Conservation (phyloP, 2,113 vertebrate species). For the Henicopernis longicauda region DNA sequence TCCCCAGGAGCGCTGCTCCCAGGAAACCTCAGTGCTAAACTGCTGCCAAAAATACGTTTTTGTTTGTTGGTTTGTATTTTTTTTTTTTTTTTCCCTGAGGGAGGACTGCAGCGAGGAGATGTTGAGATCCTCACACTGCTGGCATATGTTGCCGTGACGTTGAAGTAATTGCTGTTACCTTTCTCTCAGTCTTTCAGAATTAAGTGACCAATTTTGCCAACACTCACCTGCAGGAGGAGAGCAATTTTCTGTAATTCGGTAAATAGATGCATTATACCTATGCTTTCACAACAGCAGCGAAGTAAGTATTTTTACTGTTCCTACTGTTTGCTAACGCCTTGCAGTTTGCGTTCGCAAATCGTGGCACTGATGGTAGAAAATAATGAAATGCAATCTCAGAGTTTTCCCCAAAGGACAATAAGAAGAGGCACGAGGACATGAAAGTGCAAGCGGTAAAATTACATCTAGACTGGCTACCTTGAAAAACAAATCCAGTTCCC, state of each 20-base stretch:
- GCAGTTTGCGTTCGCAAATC: background rate
- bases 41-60: background rate
- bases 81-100: no score
- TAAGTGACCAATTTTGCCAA: conserved; percentile 20
- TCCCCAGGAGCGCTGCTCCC: background rate
- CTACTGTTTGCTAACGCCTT: background rate
- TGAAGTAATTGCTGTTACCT: background rate
- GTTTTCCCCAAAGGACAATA: background rate
- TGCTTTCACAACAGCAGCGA: fast-evolving
- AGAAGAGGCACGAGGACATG: background rate
- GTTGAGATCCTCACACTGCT: background rate
- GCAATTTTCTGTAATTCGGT: background rate
- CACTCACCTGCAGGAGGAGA: background rate
- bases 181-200: background rate
- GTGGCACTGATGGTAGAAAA: background rate
- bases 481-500: background rate
- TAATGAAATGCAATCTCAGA: background rate
- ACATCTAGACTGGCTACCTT: background rate
- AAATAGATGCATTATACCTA: background rate
- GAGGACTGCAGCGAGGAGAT: background rate
- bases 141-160: conserved; percentile 17
- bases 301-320: background rate
- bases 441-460: background rate
- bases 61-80: background rate
- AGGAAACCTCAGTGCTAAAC: background rate